phyloP scores from a whole-genome alignment of 2,888 invertebrate species.

The Drosophila fulvimacula region DNA sequence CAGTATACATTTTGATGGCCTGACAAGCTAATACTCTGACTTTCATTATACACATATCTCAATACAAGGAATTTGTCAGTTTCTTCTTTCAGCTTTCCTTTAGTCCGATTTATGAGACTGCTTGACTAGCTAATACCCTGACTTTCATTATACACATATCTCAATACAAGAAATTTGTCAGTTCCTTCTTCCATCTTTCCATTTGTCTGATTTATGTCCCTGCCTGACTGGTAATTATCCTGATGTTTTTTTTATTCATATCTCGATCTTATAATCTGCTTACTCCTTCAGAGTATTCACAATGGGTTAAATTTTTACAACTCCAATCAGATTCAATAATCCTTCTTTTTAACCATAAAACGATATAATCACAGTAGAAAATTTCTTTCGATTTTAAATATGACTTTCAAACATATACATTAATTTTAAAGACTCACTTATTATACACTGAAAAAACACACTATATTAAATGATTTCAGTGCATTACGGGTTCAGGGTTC shows the following conservation, averaged over 20 bases:
- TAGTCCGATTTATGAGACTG: background rate
- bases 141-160: background rate
- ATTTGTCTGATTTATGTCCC: too few species aligned
- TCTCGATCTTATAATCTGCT: too few species aligned
- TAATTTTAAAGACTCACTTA: background rate
- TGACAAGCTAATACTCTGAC: background rate
- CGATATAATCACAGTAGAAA: background rate
- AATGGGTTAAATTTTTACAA: too few species aligned
- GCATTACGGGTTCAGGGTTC: conserved; percentile 2
- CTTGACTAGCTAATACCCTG: background rate
- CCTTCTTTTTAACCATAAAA: too few species aligned
- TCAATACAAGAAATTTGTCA: background rate
- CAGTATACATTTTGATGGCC: background rate
- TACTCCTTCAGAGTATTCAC: too few species aligned
- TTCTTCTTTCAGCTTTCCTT: too few species aligned
- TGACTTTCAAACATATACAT: background rate
- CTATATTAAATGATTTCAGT: background rate
- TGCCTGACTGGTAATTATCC: too few species aligned
- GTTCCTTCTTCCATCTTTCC: too few species aligned
- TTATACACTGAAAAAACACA: background rate
- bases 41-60: background rate
- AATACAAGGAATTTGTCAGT: too few species aligned
- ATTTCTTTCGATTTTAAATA: background rate
- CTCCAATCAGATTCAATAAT: background rate
- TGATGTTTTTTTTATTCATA: too few species aligned